These are phyloP conservation scores for Cecidostiba fungosa DNA, from an alignment of 2,888 invertebrate species.

Conservation along the genomic window DNA sequence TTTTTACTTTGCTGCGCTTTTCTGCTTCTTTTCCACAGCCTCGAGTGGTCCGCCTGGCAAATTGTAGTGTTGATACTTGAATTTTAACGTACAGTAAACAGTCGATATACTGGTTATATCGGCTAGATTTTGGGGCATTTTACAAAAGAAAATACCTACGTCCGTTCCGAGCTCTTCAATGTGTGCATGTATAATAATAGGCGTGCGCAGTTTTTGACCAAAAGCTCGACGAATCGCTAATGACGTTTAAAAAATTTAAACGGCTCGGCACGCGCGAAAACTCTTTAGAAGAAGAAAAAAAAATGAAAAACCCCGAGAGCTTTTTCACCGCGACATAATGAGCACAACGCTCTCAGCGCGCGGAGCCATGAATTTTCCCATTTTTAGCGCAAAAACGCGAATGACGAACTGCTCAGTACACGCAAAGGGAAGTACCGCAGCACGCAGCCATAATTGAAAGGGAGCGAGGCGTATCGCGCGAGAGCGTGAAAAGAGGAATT, in stretches of 20 bases:
- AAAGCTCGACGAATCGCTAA: neutral
- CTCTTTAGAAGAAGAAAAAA: neutral
- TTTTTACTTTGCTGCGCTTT: neutral
- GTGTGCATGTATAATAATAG: neutral
- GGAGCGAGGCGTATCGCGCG: neutral
- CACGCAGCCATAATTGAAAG: conserved; percentile 35
- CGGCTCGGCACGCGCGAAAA: conserved; percentile 10
- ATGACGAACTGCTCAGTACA: conserved; percentile 5
- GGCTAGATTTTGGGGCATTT: too few species aligned
- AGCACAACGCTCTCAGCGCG: neutral
- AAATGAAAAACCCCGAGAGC: neutral
- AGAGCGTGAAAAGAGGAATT: conserved; percentile 22
- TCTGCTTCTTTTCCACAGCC: too few species aligned
- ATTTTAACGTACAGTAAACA: too few species aligned
- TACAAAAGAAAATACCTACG: neutral
- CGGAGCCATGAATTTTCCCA: neutral
- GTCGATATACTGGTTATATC: too few species aligned
- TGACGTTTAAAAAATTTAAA: conserved; percentile 13
- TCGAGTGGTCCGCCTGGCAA: too few species aligned
- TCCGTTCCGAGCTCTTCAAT: neutral
- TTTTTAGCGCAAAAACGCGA: neutral
- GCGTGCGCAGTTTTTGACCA: neutral
- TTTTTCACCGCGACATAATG: neutral
- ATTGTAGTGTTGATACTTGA: too few species aligned
- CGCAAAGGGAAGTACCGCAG: neutral